Evolutionary conservation across 1,140 invertebrate species (phyloP), one percentile per base, ranked within the genome.

Genomic region (Pinna nobilis): DNA sequence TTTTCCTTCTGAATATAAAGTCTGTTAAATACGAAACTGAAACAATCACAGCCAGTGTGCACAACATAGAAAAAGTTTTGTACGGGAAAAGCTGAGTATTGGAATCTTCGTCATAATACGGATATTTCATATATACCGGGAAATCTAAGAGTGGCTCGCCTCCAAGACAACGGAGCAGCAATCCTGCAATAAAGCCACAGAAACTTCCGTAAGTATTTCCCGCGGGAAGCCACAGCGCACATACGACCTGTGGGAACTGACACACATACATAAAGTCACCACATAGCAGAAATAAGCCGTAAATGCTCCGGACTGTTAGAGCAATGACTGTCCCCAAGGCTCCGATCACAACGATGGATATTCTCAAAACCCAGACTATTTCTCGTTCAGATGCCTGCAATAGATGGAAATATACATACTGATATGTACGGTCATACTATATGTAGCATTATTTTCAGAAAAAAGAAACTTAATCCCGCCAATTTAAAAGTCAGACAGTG

Each of bases 171-270:
- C 97, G 91, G 11, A 98, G 93, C 18, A 95, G 55, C 41, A 98
- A 92, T 0, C 96, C 96, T 75, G 97, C 91, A 71, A 96, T 92
- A 86, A 97, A 97, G 47, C 88, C 89, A 35, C 78, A 51, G 30
- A 99, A 88, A 28, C 96, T 98, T 30, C 97, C 97, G 88, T 99
- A 99, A 0, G 96, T 97, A 90, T 99, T 99, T 90, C 80, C 76
- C 1, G 41, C 97, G 88, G 33, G 41, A 47, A 80, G 51, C 76
- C 74, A 82, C 18, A 82, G 70, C 37, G 55, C 77, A 28, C 79
- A 73, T 13, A 77, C 76, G 6, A 85, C 65, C 63, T 85, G 82
- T 28, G 83, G 82, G 63, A 84, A 81, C 18, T 80, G 74, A 18
- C 80, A 64, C 7, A 84, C 83, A 60, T 80, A 82, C 76, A 83